These are phyloP conservation scores for Pseudoatta argentina DNA, from an alignment of 1,140 invertebrate species.

Conservation along the genomic window DNA sequence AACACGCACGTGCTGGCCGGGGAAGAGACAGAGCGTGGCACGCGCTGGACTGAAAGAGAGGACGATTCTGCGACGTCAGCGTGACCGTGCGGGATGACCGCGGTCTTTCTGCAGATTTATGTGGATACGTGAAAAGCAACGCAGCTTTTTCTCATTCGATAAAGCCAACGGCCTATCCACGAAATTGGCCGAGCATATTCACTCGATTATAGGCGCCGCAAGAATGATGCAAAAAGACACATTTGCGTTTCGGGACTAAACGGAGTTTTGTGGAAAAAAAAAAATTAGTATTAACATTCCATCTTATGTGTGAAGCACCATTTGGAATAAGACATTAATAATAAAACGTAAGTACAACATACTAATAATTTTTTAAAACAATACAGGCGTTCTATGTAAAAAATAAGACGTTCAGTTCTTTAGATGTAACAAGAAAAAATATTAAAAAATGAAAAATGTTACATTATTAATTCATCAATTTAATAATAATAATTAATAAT, in stretches of 20 bases:
- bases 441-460: not conserved
- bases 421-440: not conserved
- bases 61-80: conserved; percentile 57
- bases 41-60: conserved; percentile 49
- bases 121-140: conserved; percentile 38
- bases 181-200: conserved; percentile 35
- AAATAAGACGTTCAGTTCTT: not conserved
- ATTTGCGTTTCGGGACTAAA: not conserved
- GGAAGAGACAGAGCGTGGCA: conserved; percentile 26
- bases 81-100: conserved; percentile 46
- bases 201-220: conserved; percentile 8
- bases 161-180: conserved; percentile 39
- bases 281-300: not conserved
- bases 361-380: not conserved
- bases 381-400: not conserved
- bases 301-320: not conserved
- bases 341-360: not conserved
- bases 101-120: conserved; percentile 46
- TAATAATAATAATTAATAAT: not conserved
- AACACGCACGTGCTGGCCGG: conserved; percentile 37
- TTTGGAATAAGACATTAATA: not conserved
- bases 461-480: not conserved
- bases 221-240: not conserved
- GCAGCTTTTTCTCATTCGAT: conserved; percentile 54
- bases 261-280: not conserved